A percentile compares a stretch with the other conserved stretches of the same genome.
Evolutionary conservation across 2,113 vertebrate species (phyloP).

Genomic region (Eulemur macaco): DNA sequence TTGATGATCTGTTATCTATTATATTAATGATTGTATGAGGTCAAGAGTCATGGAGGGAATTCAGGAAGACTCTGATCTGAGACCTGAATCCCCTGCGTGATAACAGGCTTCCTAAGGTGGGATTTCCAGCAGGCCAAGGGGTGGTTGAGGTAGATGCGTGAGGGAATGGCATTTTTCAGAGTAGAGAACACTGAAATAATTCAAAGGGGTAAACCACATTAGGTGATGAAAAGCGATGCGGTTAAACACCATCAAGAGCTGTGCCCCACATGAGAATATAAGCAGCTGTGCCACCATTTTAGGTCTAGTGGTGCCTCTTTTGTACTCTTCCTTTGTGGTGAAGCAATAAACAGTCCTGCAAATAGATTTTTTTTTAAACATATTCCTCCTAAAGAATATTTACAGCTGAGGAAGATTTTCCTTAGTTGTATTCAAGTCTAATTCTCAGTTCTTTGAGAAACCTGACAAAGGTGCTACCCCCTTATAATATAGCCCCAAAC

Average conservation of each 20-base stretch:
- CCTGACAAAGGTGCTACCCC: background rate
- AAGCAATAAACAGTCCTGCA: background rate
- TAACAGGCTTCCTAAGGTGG: background rate
- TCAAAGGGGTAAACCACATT: background rate
- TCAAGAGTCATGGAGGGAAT: background rate
- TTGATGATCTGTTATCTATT: background rate
- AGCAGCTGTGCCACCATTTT: background rate
- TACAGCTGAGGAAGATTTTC: background rate
- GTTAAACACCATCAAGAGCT: background rate
- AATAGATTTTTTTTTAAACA: background rate
- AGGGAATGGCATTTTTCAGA: background rate
- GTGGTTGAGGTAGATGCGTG: accelerated
- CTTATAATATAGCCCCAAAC: background rate
- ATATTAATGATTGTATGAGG: background rate
- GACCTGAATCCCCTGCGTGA: accelerated
- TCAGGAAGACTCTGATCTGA: background rate
- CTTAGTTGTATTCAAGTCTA: background rate
- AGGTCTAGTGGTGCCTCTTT: background rate
- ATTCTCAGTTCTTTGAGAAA: conserved; percentile 43
- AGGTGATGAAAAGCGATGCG: background rate
- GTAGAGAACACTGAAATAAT: background rate
- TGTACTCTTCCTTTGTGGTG: background rate
- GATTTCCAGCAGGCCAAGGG: background rate
- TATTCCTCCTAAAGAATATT: conserved; percentile 9
- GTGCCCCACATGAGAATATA: background rate